phyloP scores from a whole-genome alignment of 2,888 invertebrate genomes.

The Creontiades dilutus region DNA sequence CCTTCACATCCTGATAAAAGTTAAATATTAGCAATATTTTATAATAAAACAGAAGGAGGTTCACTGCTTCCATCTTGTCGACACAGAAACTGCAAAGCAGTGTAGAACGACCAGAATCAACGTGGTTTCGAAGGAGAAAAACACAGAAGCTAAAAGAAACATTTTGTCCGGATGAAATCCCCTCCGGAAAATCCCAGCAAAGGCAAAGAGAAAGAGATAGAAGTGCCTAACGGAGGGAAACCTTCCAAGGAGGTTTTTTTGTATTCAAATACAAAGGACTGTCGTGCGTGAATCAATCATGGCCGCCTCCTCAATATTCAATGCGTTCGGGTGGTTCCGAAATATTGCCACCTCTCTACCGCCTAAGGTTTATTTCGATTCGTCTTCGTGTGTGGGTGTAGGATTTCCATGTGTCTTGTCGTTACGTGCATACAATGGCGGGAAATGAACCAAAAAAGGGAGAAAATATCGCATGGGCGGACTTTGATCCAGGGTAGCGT shows the following conservation, averaged over 20 bases:
- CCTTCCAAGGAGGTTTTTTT: background rate
- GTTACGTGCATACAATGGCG: too few species aligned
- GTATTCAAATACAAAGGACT: background rate
- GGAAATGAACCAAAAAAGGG: background rate
- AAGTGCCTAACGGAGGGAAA: background rate
- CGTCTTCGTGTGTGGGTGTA: background rate
- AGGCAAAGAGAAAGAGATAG: background rate
- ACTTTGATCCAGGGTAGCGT: background rate
- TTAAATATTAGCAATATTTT: too few species aligned
- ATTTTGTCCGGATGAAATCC: background rate
- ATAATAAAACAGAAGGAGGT: too few species aligned
- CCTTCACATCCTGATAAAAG: too few species aligned
- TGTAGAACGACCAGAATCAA: too few species aligned
- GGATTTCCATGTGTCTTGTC: background rate
- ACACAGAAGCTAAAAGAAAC: too few species aligned
- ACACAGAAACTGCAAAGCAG: too few species aligned
- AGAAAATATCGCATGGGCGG: background rate
- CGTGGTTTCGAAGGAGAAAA: too few species aligned
- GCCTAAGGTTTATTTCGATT: background rate
- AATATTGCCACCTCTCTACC: background rate
- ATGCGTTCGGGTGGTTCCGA: background rate
- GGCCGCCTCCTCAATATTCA: background rate
- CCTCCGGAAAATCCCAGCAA: background rate
- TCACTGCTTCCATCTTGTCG: too few species aligned
- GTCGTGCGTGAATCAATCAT: background rate